Evolutionary conservation across 2,888 invertebrate genomes (phyloP).

Genomic region (Sinohyriopsis cumingii): DNA sequence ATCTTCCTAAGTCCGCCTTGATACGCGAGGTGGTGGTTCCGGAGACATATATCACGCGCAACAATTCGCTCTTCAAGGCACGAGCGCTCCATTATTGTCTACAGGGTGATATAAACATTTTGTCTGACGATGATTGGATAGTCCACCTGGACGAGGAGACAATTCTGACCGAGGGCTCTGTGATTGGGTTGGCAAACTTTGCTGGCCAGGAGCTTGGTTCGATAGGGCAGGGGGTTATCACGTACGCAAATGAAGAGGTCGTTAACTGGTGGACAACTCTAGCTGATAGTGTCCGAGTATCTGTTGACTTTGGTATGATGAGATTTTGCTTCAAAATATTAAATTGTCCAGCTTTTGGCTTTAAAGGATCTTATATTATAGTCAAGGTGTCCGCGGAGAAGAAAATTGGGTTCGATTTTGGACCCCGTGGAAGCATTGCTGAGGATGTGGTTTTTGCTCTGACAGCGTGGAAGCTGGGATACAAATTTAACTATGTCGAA

Average conservation of each 20-base stretch:
- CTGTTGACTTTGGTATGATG: slow-evolving; percentile 41
- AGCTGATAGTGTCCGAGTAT: slow-evolving; percentile 37
- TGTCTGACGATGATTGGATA: slow-evolving; percentile 38
- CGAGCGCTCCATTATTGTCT: slow-evolving; percentile 41
- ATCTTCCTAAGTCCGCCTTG: slow-evolving; percentile 26
- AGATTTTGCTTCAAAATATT: slow-evolving; percentile 33
- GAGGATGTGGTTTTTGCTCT: slow-evolving; percentile 43
- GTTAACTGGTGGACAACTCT: slow-evolving; percentile 44
- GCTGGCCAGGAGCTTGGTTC: slow-evolving; percentile 30
- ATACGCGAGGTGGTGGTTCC: slow-evolving; percentile 40
- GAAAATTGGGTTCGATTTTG: slow-evolving; percentile 41
- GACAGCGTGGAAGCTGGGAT: slow-evolving; percentile 36
- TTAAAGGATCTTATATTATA: slow-evolving; percentile 43
- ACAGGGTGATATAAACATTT: slow-evolving; percentile 32
- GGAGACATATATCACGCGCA: slow-evolving; percentile 26
- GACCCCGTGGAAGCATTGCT: slow-evolving; percentile 43
- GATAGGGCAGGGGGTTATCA: slow-evolving; percentile 39
- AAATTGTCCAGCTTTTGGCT: slow-evolving; percentile 37
- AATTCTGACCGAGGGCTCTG: slow-evolving; percentile 29
- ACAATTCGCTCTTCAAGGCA: slow-evolving; percentile 38
- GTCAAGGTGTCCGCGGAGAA: slow-evolving; percentile 33
- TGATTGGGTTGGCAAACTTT: slow-evolving; percentile 40
- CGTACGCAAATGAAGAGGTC: slow-evolving; percentile 41
- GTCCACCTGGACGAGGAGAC: slow-evolving; percentile 46
- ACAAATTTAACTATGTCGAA: slow-evolving; percentile 37